Base-by-base conservation (phyloP, 2,797 vertebrate species). In the Pitangus sulphuratus region DNA sequence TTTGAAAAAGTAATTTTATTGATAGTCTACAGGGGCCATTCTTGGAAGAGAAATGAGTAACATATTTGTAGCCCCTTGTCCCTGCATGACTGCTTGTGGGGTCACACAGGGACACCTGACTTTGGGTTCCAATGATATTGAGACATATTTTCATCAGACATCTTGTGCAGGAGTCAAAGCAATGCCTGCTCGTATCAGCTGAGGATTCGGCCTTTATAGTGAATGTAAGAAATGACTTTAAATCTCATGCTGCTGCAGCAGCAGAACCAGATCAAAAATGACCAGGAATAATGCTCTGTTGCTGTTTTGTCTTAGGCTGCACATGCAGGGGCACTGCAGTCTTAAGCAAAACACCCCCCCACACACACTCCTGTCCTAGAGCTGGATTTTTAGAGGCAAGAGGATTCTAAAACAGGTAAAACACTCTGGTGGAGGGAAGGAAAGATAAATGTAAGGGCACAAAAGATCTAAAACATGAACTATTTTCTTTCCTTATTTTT, bases 1-100 rank as follows among this genome's bases (percentile, higher is more conserved):
- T 68, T 45, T 84, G 87, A 66, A 92, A 93, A 81, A 86, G 16
- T 3, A 9, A 31, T 85, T 87, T 75, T 58, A 69, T 26, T 47
- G 76, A 15, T 65, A 75, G 61, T 35, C 89, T 84, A 4, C 62
- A 51, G 61, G 57, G 90, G 44, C 42, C 65, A 2, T 51, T 71
- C 65, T 65, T 85, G 84, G 92, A 76, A 58, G 65, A 75, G 35
- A 57, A 90, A 80, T 33, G 9, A 89, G 35, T n/a, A 14, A 68
- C 4, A 1, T 30, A 10, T 80, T 57, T 74, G 64, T 58, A 40
- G 84, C 68, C 2, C 6, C 28, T 79, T 53, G 17, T 64, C 30
- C 39, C 45, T 1, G 6, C 48, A 21, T 35, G 65, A 40, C 71
- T 86, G 39, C 12, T 0, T 35, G 39, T 50, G 51, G 22, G 82